Conservation (phyloP, 2,113 vertebrate species). For the Misgurnus mizolepis region DNA sequence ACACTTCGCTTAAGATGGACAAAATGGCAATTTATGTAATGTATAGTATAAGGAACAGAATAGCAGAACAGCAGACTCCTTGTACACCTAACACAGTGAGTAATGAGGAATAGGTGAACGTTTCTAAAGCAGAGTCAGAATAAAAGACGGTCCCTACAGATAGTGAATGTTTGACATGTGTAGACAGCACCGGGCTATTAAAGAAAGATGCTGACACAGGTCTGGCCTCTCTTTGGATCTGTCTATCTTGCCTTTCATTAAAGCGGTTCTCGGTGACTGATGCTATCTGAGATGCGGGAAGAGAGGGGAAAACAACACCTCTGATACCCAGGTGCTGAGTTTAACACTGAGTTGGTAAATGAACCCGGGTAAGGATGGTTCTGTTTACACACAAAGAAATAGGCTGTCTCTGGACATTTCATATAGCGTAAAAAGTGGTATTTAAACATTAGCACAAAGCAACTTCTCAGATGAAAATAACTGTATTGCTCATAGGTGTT, state of each 20-base stretch:
- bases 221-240: slow-evolving; percentile 12
- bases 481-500: neutral
- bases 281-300: neutral
- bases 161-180: slow-evolving; percentile 32
- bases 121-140: slow-evolving; percentile 20
- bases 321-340: neutral
- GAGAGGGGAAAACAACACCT: neutral
- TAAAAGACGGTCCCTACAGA: neutral
- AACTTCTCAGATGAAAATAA: too few relatives aligned
- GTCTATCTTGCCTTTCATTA: slow-evolving; percentile 23
- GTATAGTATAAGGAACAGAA: too few relatives aligned
- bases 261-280: neutral
- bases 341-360: neutral
- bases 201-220: slow-evolving; percentile 30
- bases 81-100: neutral
- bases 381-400: neutral
- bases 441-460: neutral
- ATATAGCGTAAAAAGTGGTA: neutral
- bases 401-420: neutral
- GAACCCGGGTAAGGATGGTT: neutral
- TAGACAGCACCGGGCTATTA: slow-evolving; percentile 38
- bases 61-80: neutral
- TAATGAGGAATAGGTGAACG: slow-evolving; percentile 16
- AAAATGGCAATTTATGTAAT: too few relatives aligned
- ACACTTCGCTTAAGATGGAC: too few relatives aligned